A percentile compares a stretch with the other conserved stretches of the same genome.
phyloP scores from a whole-genome alignment of 2,113 vertebrate genomes.

The Oryzias curvinotus region DNA sequence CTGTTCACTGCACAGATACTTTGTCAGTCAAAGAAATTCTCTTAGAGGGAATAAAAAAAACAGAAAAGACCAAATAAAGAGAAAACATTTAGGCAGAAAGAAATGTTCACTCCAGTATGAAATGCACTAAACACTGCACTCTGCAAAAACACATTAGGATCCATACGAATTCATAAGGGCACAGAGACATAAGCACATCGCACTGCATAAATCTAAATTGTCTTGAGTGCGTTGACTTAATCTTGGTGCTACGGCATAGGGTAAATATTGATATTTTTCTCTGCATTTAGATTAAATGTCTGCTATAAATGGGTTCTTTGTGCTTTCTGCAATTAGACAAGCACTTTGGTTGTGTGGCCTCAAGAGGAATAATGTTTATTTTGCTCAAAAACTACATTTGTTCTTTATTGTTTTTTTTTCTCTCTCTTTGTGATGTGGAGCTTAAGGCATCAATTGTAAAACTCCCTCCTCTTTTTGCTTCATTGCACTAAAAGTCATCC shows the following conservation, averaged over 20 bases:
- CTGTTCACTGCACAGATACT: background rate
- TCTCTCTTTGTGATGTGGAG: slow-evolving; percentile 10
- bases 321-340: slow-evolving; percentile 30
- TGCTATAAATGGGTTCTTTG: slow-evolving; percentile 18
- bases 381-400: slow-evolving; percentile 9
- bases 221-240: slow-evolving; percentile 17
- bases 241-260: slow-evolving; percentile 10
- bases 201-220: slow-evolving; percentile 10
- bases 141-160: slow-evolving; percentile 13
- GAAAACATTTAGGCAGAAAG: background rate
- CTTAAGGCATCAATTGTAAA: slow-evolving; percentile 21
- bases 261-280: slow-evolving; percentile 13
- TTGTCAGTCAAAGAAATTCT: too few relatives aligned
- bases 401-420: slow-evolving; percentile 26
- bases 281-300: slow-evolving; percentile 35
- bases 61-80: background rate
- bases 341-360: slow-evolving; percentile 11
- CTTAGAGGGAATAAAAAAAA: background rate
- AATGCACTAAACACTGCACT: slow-evolving; percentile 10
- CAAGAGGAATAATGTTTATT: slow-evolving; percentile 12
- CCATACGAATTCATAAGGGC: slow-evolving; percentile 8
- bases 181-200: slow-evolving; percentile 11
- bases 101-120: slow-evolving; percentile 17
- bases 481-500: slow-evolving; percentile 1
- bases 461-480: slow-evolving; percentile 16